Evolutionary conservation across 2,113 vertebrate genomes (phyloP).

Genomic region (Lipophrys pholis): DNA sequence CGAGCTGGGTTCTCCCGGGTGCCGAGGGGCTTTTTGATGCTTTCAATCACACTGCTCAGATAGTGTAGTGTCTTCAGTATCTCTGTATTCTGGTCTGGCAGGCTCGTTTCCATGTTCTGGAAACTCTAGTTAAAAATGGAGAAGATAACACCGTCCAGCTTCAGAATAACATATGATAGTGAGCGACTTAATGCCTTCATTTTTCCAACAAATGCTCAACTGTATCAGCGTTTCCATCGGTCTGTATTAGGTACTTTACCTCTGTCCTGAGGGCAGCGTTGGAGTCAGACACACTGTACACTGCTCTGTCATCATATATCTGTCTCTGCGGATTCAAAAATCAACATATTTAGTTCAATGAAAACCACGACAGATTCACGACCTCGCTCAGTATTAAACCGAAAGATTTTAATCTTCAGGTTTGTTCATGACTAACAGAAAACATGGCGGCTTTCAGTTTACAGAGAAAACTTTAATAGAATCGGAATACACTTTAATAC

Average conservation of each 20-base stretch:
- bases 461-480: slow-evolving; percentile 33
- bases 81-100: slow-evolving; percentile 87
- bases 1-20: slow-evolving; percentile 93
- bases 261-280: slow-evolving; percentile 85
- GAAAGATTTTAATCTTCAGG: slow-evolving; percentile 31
- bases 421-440: slow-evolving; percentile 9
- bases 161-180: neutral
- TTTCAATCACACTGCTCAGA: slow-evolving; percentile 91
- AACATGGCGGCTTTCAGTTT: slow-evolving; percentile 17
- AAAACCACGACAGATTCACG: slow-evolving; percentile 27
- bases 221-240: slow-evolving; percentile 26
- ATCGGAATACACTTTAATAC: slow-evolving; percentile 27
- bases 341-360: slow-evolving; percentile 36
- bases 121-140: slow-evolving; percentile 84
- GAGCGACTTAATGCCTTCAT: neutral
- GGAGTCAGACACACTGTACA: slow-evolving; percentile 85
- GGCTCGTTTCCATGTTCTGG: slow-evolving; percentile 90
- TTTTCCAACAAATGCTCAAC: neutral
- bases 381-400: slow-evolving; percentile 25
- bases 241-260: slow-evolving; percentile 79
- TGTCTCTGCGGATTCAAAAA: slow-evolving; percentile 84
- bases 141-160: slow-evolving; percentile 1
- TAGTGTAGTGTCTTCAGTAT: slow-evolving; percentile 93
- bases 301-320: slow-evolving; percentile 86
- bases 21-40: slow-evolving; percentile 93